Base-by-base conservation (phyloP, 2,113 vertebrate species). In the Dipodomys stephensi region DNA sequence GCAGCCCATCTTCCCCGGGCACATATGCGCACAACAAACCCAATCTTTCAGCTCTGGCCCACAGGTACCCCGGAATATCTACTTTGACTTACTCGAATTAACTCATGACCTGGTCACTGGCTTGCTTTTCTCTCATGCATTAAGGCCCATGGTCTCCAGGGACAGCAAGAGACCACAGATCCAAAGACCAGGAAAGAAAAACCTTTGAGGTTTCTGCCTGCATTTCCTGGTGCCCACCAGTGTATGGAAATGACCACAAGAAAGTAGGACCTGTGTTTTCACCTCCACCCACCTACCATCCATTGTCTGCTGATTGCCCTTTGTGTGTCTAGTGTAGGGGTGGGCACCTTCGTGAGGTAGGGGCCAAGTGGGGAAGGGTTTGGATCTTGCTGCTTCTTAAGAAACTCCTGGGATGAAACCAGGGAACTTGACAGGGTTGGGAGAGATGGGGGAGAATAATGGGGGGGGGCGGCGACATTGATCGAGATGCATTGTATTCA, bases 111-210 rank as follows among this genome's bases (percentile, higher is more conserved):
- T 3, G 28, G 12, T 12, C 71, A 3, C 76, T 79, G 84, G 64
- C 39, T 71, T 71, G 64, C 85, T 46, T 88, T 23, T 4, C 57
- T 88, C 25, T 4, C 71, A 46, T 60, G 49, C 46, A 32, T 35
- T 57, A 57, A 62, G 79, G 88, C 23, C 53, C 77, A 62, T 30
- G 84, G 93, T 95, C 84, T 62, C 86, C 35, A 28, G 83, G 71
- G 87, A 39, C 35, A 6, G 72, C 18, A 0, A 12, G 68, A 62
- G 72, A 64, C 46, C 27, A 46, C 76, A 73, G 71, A 72, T 32
- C 18, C 4, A 4, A 35, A 35, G 6, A 1, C 73, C 72, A 68
- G 91, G 79, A 79, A 79, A 69, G 76, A 68, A 83, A 39, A 87
- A n/a, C 15, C 25, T 27, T 27, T 0, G 8, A 44, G 74, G 53